Base-by-base conservation (phyloP, 2,113 vertebrate species). In the Upupa epops region DNA sequence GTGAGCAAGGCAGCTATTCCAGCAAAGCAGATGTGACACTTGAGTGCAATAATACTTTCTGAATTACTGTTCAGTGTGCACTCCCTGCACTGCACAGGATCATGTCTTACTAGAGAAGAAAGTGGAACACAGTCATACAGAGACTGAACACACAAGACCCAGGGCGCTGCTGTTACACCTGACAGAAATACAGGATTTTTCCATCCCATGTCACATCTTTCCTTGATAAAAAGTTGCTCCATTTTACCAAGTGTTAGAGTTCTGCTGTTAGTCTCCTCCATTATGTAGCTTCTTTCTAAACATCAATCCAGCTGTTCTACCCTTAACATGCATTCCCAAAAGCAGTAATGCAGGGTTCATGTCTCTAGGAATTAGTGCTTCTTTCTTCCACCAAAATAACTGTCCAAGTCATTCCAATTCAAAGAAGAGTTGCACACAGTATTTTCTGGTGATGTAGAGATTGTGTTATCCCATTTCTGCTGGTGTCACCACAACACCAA, bases 391-490 rank as follows among this genome's bases (percentile, higher is more conserved):
- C 6, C 15, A 69, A 61, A 25, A 49, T 83, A 92, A 90, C 69
- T 86, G 80, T 28, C 19, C 17, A 64, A 90, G 28, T 60, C 13
- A 28, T 58, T 92, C n/a, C 70, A 81, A 75, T 34, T 42, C 1
- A 34, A 66, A 56, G 74, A 37, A 54, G 29, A 1, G 26, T 63
- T 83, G 60, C 21, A 58, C 21, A 55, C 54, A 61, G 11, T 85
- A 80, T 11, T 11, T 78, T 46, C 45, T 37, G 63, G 55, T 72
- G 89, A 84, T 58, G 32, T 0, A 42, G 28, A 54, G 84, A 95
- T 89, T 90, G 86, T 69, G 70, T 81, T 93, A 90, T 72, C 89
- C 52, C 40, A 72, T 93, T 92, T 92, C 93, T 91, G 81, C 81
- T 94, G 63, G 58, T 94, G 84, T 89, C 91, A 93, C 74, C 64